Evolutionary conservation across 2,888 invertebrate species (phyloP), one percentile per base, ranked within the genome.

Genomic region (Empis stercorea): DNA sequence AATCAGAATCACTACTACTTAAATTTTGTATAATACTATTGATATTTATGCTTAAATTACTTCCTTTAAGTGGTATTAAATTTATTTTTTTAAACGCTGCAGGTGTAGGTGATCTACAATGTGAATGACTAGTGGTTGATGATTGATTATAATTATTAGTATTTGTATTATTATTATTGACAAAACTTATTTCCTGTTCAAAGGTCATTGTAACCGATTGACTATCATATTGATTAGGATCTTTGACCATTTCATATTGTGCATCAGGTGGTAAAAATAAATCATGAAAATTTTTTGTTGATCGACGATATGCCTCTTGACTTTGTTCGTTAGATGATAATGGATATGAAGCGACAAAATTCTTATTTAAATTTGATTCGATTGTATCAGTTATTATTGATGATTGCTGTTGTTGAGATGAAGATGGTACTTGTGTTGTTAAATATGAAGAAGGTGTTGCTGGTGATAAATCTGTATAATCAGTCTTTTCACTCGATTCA

Each of bases 211-310:
- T 57, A 10, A 57, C 49, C 11, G 55, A 56, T 2, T 54, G 54
- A 16, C 41, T 56, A 34, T 57, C 57, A 27, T 54, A 58, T 30
- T 56, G 55, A 46, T 47, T 56, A 14, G 58, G 58, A 50, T 66
- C 68, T 49, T 66, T 62, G 56, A 69, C 65, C 54, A 68, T 59
- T 57, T 80, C 80, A 57, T 80, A 80, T 55, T 80, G 79, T 1
- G 79, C 76, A 54, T 79, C 78, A 0, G 77, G 76, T 1, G 78
- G 76, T 36, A 78, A 59, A 54, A 75, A 75, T 0, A 65, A 62
- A 15, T 58, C 59, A 45, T 57, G 55, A 9, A 66, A 57, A 44
- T 68, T 65, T 52, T 69, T 69, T 1, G 68, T 70, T 20, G 68
- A 66, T 11, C 68, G 61, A 7, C 69, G 62, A 56, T 68, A 67